Conservation (phyloP, 2,888 invertebrate species). For the Saturnia pavonia region DNA sequence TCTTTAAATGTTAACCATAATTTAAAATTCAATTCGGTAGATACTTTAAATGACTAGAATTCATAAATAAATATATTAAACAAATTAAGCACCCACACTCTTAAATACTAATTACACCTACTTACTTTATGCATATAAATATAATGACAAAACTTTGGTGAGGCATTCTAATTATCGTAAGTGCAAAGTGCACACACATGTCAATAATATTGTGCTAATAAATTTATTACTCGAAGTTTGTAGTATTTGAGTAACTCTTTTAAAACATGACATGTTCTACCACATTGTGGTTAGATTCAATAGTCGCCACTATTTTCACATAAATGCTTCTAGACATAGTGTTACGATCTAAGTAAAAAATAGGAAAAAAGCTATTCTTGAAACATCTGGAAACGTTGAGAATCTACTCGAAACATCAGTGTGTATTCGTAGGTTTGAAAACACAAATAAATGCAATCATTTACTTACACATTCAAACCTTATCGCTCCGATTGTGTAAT, state of each 20-base stretch:
- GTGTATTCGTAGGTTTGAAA: too few relatives aligned
- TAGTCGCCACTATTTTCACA: too few relatives aligned
- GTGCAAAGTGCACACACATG: slow-evolving; percentile 40
- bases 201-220: slow-evolving; percentile 7
- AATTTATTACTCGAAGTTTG: neutral
- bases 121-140: neutral
- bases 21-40: slow-evolving; percentile 10
- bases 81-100: neutral
- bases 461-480: too few relatives aligned
- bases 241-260: neutral
- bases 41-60: slow-evolving; percentile 10
- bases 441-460: too few relatives aligned
- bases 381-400: too few relatives aligned
- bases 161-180: slow-evolving; percentile 35
- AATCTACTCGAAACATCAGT: too few relatives aligned
- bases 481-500: too few relatives aligned
- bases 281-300: neutral
- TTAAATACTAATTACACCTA: neutral
- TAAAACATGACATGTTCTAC: neutral
- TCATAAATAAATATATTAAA: neutral
- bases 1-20: neutral
- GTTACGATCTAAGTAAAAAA: too few relatives aligned
- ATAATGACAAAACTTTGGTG: slow-evolving; percentile 30
- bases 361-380: too few relatives aligned
- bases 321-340: too few relatives aligned